Percentiles rank a stretch among this genome's conserved stretches.
These are phyloP conservation scores for Drosophila mimica DNA, from an alignment of 2,888 invertebrate species.

Conservation along the genomic window DNA sequence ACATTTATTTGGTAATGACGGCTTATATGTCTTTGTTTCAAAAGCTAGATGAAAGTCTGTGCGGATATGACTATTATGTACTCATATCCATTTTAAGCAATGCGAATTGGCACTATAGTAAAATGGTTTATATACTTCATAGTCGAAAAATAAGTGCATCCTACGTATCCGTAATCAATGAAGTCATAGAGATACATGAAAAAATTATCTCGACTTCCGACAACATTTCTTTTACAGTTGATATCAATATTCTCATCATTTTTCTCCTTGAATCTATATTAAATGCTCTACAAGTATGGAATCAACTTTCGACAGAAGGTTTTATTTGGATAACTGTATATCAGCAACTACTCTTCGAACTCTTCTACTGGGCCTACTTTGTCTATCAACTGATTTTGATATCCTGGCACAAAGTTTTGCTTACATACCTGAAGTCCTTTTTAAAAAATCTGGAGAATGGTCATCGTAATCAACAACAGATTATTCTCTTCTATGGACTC, in stretches of 20 bases:
- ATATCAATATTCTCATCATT: not conserved
- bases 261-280: not conserved
- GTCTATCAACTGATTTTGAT: conserved; percentile 14
- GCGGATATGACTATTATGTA: not conserved
- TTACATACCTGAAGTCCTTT: not conserved
- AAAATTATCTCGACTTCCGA: conserved; percentile 4
- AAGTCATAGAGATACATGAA: conserved; percentile 4
- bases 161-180: not conserved
- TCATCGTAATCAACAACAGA: not conserved
- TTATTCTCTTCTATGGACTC: not conserved
- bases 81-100: not conserved
- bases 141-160: not conserved
- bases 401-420: conserved; percentile 14
- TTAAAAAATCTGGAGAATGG: not conserved
- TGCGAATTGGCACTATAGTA: not conserved
- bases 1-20: not conserved
- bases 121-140: conserved; percentile 6
- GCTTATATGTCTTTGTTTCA: not conserved
- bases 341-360: conserved; percentile 2
- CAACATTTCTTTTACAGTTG: not conserved
- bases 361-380: conserved; percentile 12
- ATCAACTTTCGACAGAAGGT: not conserved
- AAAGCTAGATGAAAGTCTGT: not conserved
- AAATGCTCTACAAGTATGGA: not conserved
- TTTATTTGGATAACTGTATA: not conserved